Evolutionary conservation across 2,113 vertebrate species (phyloP).

Genomic region (Mustelus asterias): DNA sequence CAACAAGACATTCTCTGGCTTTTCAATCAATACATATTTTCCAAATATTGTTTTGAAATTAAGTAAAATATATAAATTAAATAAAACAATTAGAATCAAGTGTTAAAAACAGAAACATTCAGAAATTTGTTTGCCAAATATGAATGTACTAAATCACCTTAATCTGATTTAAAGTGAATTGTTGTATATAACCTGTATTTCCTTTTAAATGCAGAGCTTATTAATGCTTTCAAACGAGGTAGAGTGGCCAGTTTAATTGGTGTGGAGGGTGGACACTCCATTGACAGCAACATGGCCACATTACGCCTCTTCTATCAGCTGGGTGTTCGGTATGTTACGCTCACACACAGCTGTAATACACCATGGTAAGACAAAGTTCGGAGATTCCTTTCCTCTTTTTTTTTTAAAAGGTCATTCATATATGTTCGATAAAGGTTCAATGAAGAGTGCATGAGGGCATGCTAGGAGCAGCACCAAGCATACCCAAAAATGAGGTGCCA

Average conservation of each 20-base stretch:
- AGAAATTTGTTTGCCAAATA: neutral
- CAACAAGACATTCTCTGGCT: neutral
- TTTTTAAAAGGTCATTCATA: neutral
- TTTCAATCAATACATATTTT: neutral
- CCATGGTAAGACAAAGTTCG: conserved; percentile 69
- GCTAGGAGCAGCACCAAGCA: neutral
- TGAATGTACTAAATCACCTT: neutral
- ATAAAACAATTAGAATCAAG: neutral
- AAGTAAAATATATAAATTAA: neutral
- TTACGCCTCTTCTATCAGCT: conserved; percentile 76
- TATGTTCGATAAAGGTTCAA: neutral
- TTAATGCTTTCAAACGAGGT: conserved; percentile 51
- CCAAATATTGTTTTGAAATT: neutral
- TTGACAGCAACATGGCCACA: conserved; percentile 83
- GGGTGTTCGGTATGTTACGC: conserved; percentile 85
- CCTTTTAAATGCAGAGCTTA: conserved; percentile 56
- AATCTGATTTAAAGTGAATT: neutral
- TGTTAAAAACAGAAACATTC: neutral
- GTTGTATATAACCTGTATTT: neutral
- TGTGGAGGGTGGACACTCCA: conserved; percentile 85
- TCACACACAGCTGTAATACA: conserved; percentile 89
- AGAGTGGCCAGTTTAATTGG: conserved; percentile 84
- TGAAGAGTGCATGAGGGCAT: neutral
- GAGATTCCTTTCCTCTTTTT: neutral
- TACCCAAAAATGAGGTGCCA: neutral